Base-by-base conservation (phyloP, 2,797 vertebrate genomes). In the Cyprinella venusta region DNA sequence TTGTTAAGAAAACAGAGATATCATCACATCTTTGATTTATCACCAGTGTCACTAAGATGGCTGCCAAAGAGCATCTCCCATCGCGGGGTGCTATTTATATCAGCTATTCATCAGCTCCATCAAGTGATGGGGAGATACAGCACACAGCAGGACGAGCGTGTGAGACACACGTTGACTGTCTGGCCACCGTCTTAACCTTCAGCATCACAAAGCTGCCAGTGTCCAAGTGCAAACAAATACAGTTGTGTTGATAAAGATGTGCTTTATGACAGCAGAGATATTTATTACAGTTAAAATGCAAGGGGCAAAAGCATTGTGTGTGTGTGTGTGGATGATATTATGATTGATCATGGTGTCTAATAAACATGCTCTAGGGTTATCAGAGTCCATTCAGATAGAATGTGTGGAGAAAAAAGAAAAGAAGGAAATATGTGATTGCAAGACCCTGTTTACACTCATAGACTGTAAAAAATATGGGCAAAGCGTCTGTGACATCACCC, bases 11-110 rank as follows among this genome's bases (percentile, higher is more conserved):
- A 54, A 59, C 40, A 1, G 80, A 88, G 86, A 85, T 84, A 84
- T 87, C 86, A 4, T 76, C 85, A 78, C 88, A 84, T 90, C 80
- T 86, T 84, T 94, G 91, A 95, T 93, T 93, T 92, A 93, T 94
- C 84, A 91, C 91, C 83, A 59, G 83, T 93, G 92, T 93, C 93
- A 92, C 83, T 81, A 80, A 90, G 85, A 68, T 89, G 91, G 89
- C 88, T 89, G 87, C 90, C 79, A 69, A 84, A 90, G 89, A 92
- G 88, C 83, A 80, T 85, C 82, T 84, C 70, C 67, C 78, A 88
- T 89, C 81, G 82, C 45, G 9, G 45, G 52, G 42, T 64, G 67
- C 75, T 86, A 86, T 86, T 82, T 85, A 78, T 86, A 82, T 74
- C 80, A 65, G 67, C 80, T 71, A 74, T 85, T 82, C 74, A 78